A percentile compares a stretch with the other conserved stretches of the same genome.
phyloP scores from a whole-genome alignment of 2,888 invertebrate species.

The Apamea crenata region DNA sequence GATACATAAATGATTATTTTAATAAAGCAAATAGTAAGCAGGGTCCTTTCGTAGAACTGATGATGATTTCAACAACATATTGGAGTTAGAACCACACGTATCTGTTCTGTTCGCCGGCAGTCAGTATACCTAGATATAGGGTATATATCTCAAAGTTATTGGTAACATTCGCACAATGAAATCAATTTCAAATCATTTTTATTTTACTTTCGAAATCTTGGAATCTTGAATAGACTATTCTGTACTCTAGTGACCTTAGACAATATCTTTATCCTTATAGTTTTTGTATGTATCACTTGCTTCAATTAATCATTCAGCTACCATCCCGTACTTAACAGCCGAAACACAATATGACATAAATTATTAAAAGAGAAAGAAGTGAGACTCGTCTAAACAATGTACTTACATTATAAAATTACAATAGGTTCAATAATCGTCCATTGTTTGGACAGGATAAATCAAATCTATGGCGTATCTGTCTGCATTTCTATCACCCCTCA shows the following conservation, averaged over 20 bases:
- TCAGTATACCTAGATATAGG: not conserved
- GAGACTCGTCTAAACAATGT: slow-evolving; percentile 52
- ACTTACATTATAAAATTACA: slow-evolving; percentile 45
- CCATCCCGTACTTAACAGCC: slow-evolving; percentile 13
- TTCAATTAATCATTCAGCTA: slow-evolving; percentile 27
- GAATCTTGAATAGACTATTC: not conserved
- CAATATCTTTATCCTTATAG: not conserved
- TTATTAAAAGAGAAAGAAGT: slow-evolving; percentile 34
- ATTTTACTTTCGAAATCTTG: not conserved
- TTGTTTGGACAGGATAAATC: slow-evolving; percentile 66
- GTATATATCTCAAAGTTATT: not conserved
- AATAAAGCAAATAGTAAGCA: not conserved
- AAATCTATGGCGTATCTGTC: slow-evolving; percentile 52
- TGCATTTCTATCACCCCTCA: slow-evolving; percentile 58
- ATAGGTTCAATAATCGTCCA: slow-evolving; percentile 61
- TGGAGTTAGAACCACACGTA: not conserved
- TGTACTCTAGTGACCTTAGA: not conserved
- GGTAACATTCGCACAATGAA: not conserved
- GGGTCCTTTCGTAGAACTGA: not conserved
- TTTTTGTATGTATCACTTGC: not conserved
- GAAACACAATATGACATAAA: slow-evolving; percentile 55
- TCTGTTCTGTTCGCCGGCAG: not conserved
- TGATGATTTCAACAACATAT: not conserved
- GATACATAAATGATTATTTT: not conserved
- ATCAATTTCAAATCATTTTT: not conserved